Percentiles rank a stretch among this genome's conserved stretches.
Conservation (phyloP, 2,113 vertebrate species). For the Ariopsis seemanni region DNA sequence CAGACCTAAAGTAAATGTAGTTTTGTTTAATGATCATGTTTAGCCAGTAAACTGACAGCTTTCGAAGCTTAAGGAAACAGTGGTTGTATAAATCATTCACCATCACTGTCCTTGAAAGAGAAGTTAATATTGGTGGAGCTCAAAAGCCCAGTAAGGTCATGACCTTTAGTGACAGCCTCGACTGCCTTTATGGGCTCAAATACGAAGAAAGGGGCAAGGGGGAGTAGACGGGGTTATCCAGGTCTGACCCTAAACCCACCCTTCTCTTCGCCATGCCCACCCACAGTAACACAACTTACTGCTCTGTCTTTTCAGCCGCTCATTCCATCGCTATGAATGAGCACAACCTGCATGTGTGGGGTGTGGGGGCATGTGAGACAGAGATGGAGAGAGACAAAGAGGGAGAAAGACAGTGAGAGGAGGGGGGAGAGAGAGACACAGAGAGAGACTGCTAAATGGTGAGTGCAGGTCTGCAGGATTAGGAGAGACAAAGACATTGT, state of each 20-base stretch:
- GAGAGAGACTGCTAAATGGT: conserved; percentile 3
- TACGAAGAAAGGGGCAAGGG: neutral
- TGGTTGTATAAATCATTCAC: conserved; percentile 18
- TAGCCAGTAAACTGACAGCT: neutral
- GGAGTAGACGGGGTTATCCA: conserved; percentile 15
- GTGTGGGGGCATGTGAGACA: conserved; percentile 35
- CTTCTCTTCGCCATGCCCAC: neutral
- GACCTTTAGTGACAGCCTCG: conserved; percentile 39
- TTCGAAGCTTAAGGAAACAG: neutral
- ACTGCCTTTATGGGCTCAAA: conserved; percentile 35
- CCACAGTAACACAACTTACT: neutral
- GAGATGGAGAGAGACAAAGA: neutral
- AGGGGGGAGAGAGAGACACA: neutral
- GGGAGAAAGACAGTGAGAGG: neutral
- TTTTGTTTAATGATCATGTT: neutral
- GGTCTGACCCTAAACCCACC: conserved; percentile 8
- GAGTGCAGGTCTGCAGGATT: conserved; percentile 54
- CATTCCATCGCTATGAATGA: conserved; percentile 26
- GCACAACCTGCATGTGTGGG: conserved; percentile 26
- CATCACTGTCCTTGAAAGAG: neutral
- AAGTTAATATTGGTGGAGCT: conserved; percentile 43
- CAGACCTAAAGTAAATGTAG: neutral
- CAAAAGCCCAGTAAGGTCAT: conserved; percentile 41
- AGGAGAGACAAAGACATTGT: conserved; percentile 52
- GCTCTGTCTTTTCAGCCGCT: conserved; percentile 1